Evolutionary conservation across 2,113 vertebrate species (phyloP).

Genomic region (Ranitomeya variabilis): DNA sequence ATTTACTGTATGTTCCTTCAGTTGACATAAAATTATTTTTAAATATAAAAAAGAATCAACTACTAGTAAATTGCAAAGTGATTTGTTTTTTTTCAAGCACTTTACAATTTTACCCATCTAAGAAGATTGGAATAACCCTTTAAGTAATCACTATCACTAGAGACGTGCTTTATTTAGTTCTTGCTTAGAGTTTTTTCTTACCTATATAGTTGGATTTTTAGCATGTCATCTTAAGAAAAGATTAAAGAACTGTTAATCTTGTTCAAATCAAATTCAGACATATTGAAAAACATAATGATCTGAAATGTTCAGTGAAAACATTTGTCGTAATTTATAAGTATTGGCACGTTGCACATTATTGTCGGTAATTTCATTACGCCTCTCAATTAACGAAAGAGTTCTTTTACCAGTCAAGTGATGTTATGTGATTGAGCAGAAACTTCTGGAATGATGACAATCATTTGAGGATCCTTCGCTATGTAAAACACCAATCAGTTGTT

Average conservation of each 20-base stretch:
- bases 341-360: neutral
- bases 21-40: no score
- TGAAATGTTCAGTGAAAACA: neutral
- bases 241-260: neutral
- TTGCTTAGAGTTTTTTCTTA: no score
- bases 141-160: no score
- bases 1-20: no score
- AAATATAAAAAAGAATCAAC: no score
- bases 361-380: neutral
- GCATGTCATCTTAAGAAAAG: neutral
- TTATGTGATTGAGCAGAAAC: constrained; percentile 11
- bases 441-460: constrained; percentile 8
- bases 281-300: neutral
- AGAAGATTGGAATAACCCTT: no score
- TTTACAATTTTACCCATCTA: no score
- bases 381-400: neutral
- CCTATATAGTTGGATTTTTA: neutral
- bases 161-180: no score
- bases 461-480: constrained; percentile 2
- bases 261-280: neutral
- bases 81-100: no score
- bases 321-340: neutral
- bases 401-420: constrained; percentile 1
- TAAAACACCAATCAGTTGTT: neutral
- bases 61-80: no score